Base-by-base conservation (phyloP, 2,888 invertebrate genomes). In the Agapostemon virescens region DNA sequence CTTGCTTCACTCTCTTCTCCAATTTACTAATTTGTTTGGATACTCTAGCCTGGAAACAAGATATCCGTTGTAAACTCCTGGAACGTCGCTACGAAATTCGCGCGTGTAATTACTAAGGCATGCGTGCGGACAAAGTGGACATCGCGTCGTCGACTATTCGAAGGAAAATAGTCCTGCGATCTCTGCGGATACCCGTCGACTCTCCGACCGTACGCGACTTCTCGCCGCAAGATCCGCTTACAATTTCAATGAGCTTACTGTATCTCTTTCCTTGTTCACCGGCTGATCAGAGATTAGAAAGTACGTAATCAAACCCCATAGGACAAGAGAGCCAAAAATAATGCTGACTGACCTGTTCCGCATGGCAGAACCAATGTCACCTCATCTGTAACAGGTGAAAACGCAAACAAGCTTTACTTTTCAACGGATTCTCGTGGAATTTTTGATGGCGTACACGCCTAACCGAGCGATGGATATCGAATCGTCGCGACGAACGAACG, bases 241-340 rank as follows among this genome's bases (percentile, higher is more conserved):
- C 13, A n/a, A 63, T 36, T n/a, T 36, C 20, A 36, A 36, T n/a
- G 33, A 63, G 63, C 55, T 70, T 73, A 92, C 91, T 87, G 89
- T 89, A 71, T 89, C 88, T 67, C 88, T 86, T 79, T 90, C 92
- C 84, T 90, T 91, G 86, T 91, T 92, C 68, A 92, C 89, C 61
- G 94, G 93, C 84, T 93, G 92, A 88, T 93, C 93, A 77, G 93
- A 91, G 87, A 94, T 93, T 79, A 94, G 92, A 89, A 94, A 93
- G 89, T 94, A 94, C 79, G 94, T 93, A 84, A 94, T 92, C 74
- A 93, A 93, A 89, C 93, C 93, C 94, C 94, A 95, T 91, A 94
- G 91, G 89, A 94, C 92, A 87, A 94, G 91, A 86, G 93, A 93
- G 88, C 93, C 85, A 83, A 92, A 91, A 86, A 92, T 87, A 87